A percentile compares a stretch with the other conserved stretches of the same genome.
Evolutionary conservation across 2,797 vertebrate species (phyloP).

Genomic region (Amblyraja radiata): DNA sequence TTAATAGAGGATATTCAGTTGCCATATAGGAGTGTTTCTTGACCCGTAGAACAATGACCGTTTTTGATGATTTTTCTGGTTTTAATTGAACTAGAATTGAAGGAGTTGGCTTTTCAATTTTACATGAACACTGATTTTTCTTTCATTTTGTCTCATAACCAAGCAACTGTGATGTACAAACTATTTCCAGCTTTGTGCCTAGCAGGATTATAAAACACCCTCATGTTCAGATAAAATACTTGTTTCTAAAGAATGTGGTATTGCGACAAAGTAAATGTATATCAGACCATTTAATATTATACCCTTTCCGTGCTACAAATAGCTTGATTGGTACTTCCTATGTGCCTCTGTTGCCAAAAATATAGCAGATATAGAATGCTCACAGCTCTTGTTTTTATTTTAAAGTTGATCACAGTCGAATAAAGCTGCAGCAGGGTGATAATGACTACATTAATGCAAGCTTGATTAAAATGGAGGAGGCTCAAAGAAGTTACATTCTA

Average conservation of each 20-base stretch:
- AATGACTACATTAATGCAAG: conserved; percentile 98
- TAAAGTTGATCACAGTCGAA: conserved; percentile 96
- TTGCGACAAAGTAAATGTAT: not conserved
- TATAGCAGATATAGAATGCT: not conserved
- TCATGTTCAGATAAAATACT: not conserved
- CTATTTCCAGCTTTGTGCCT: not conserved
- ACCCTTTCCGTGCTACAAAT: not conserved
- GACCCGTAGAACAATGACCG: not conserved
- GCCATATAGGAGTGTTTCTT: not conserved
- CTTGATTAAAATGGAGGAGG: conserved; percentile 87
- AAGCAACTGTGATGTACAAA: not conserved
- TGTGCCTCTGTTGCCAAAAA: not conserved
- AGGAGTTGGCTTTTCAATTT: not conserved
- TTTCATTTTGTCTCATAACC: not conserved
- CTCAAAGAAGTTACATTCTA: conserved; percentile 92
- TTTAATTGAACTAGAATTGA: not conserved
- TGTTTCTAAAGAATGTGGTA: not conserved
- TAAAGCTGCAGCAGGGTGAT: conserved; percentile 77
- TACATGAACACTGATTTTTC: not conserved
- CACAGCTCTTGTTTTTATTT: not conserved
- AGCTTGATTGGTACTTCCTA: not conserved
- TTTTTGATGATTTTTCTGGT: not conserved
- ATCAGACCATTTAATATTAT: not conserved
- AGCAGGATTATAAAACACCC: not conserved
- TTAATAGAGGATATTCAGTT: not conserved